Conservation (phyloP, 2,113 vertebrate species). For the Scytalopus superciliaris region DNA sequence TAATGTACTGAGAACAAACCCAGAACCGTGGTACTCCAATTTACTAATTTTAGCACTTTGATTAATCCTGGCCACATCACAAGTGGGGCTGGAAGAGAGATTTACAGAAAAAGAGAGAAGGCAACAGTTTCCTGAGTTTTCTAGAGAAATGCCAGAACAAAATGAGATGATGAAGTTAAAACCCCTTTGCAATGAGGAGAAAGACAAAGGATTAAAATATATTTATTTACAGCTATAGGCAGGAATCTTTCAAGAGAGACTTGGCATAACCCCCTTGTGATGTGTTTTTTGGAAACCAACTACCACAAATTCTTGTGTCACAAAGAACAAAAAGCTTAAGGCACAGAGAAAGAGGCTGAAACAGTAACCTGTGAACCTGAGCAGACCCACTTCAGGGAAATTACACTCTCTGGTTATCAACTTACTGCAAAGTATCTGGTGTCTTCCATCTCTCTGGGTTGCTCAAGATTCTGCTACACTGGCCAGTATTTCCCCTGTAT, state of each 20-base stretch:
- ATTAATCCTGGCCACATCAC: background rate
- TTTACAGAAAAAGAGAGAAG: background rate
- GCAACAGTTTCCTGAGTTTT: background rate
- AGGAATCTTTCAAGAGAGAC: background rate
- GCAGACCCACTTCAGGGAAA: background rate
- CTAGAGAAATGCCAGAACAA: background rate
- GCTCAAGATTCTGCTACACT: background rate
- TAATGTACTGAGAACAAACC: background rate
- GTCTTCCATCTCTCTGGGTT: background rate
- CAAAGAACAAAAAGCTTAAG: background rate
- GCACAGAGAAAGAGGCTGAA: background rate
- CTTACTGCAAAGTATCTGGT: background rate
- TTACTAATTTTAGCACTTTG: background rate
- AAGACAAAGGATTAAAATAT: background rate
- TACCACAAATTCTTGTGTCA: background rate
- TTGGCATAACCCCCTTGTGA: background rate
- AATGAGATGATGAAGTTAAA: background rate
- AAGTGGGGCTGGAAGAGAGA: background rate
- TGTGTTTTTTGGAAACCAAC: background rate
- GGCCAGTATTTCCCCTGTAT: background rate
- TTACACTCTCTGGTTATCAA: background rate
- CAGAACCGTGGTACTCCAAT: background rate
- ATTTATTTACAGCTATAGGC: background rate
- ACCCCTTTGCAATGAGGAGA: background rate
- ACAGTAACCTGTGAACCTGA: background rate